Percentiles rank a stretch among this genome's conserved stretches.
phyloP scores from a whole-genome alignment of 2,888 invertebrate genomes.

The Andrena flavipes region DNA sequence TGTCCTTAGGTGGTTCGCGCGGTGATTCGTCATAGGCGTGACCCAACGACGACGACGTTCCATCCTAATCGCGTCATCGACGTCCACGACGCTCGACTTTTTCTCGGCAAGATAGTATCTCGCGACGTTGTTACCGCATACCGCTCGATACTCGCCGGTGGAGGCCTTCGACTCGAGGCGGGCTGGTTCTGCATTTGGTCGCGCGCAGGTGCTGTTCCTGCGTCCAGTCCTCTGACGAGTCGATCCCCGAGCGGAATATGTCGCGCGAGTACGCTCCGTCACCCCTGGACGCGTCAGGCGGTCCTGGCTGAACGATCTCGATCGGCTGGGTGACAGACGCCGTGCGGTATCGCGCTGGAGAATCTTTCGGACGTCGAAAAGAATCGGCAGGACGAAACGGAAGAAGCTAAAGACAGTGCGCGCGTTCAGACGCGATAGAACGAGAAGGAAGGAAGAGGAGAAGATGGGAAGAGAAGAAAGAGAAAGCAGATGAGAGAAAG shows the following conservation, averaged over 20 bases:
- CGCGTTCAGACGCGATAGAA: not conserved
- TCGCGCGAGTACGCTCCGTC: not conserved
- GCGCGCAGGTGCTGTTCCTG: constrained; percentile 30
- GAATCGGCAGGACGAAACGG: constrained; percentile 7
- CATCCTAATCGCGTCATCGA: constrained; percentile 72
- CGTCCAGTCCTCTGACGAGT: not conserved
- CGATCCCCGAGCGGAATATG: constrained; percentile 7
- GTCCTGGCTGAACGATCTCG: no score
- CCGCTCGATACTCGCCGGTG: constrained; percentile 44
- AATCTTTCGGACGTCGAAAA: constrained; percentile 14
- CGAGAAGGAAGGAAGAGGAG: constrained; percentile 54
- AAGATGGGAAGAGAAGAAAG: not conserved
- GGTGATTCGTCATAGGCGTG: constrained; percentile 72
- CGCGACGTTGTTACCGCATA: constrained; percentile 57
- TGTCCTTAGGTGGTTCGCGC: constrained; percentile 54
- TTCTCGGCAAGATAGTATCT: constrained; percentile 56
- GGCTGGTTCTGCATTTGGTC: constrained; percentile 1
- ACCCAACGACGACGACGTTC: constrained; percentile 64
- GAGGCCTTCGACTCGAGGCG: constrained; percentile 39
- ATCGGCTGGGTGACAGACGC: no score
- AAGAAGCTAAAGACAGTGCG: constrained; percentile 10
- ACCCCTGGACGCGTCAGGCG: no score
- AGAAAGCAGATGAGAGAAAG: constrained; percentile 21
- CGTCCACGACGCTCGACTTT: constrained; percentile 67
- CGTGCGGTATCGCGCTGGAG: not conserved